A percentile compares a stretch with the other conserved stretches of the same genome.
These are phyloP conservation scores for Sardina pilchardus DNA, from an alignment of 2,113 vertebrate genomes.

Conservation along the genomic window DNA sequence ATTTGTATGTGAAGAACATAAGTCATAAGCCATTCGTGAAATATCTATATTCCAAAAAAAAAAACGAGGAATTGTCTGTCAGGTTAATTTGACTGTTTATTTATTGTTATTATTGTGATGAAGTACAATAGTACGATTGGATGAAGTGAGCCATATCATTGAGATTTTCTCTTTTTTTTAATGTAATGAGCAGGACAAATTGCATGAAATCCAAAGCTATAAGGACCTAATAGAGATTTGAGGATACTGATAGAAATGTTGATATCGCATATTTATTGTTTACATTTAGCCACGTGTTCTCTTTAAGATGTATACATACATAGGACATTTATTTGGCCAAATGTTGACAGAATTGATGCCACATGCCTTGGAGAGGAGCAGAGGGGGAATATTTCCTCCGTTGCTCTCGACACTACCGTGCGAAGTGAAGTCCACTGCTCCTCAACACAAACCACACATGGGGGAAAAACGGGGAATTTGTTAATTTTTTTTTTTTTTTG, in stretches of 20 bases:
- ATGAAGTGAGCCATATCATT: conserved; percentile 52
- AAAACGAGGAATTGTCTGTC: conserved; percentile 34
- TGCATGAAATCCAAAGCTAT: conserved; percentile 34
- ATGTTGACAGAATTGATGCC: neutral
- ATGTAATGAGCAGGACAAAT: conserved; percentile 46
- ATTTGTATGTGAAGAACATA: conserved; percentile 20
- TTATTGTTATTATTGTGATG: conserved; percentile 58
- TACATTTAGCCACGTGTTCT: conserved; percentile 37
- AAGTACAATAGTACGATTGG: conserved; percentile 26
- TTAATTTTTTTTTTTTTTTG: too few relatives aligned
- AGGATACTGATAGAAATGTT: conserved; percentile 21
- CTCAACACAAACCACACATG: neutral
- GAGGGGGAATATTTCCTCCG: neutral
- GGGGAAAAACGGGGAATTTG: neutral
- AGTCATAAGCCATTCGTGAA: conserved; percentile 50
- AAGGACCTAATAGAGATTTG: conserved; percentile 9
- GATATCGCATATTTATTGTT: conserved; percentile 55
- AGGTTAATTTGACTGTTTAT: conserved; percentile 42
- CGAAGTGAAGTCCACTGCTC: too few relatives aligned
- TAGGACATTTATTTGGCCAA: neutral
- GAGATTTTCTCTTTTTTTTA: conserved; percentile 36
- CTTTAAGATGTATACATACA: neutral
- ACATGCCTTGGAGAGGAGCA: neutral
- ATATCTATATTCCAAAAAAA: conserved; percentile 44
- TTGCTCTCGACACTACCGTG: too few relatives aligned